Percentiles rank a stretch among this genome's conserved stretches.
phyloP scores from a whole-genome alignment of 2,113 vertebrate genomes.

The Passer montanus region DNA sequence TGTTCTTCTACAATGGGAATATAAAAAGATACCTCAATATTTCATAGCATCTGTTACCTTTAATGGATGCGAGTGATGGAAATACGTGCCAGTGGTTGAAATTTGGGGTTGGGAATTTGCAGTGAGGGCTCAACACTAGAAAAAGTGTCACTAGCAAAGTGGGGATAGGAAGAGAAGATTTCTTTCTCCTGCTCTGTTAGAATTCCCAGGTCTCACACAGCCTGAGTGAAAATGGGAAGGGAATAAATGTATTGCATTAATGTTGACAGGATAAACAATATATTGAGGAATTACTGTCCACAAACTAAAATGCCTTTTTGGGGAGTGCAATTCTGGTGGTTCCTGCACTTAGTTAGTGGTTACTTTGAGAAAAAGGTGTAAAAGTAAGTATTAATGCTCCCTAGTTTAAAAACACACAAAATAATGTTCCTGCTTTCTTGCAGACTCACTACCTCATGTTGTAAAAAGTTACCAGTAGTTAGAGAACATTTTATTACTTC shows the following conservation, averaged over 20 bases:
- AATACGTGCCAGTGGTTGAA: background rate
- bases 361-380: background rate
- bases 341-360: background rate
- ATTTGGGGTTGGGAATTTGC: background rate
- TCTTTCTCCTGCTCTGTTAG: background rate
- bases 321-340: rapidly evolving
- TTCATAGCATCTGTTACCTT: background rate
- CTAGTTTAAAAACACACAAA: background rate
- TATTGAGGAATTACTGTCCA: background rate
- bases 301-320: background rate
- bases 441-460: background rate
- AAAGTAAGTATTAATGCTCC: background rate
- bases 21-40: background rate
- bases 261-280: rapidly evolving
- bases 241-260: background rate
- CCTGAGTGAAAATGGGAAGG: background rate
- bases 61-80: background rate
- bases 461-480: background rate
- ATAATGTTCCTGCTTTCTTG: background rate
- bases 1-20: background rate
- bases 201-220: background rate
- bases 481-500: background rate
- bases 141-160: background rate
- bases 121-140: background rate
- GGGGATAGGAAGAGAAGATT: background rate